Percentiles rank a stretch among this genome's conserved stretches.
phyloP scores from a whole-genome alignment of 2,888 invertebrate genomes.

The Cancer borealis region DNA sequence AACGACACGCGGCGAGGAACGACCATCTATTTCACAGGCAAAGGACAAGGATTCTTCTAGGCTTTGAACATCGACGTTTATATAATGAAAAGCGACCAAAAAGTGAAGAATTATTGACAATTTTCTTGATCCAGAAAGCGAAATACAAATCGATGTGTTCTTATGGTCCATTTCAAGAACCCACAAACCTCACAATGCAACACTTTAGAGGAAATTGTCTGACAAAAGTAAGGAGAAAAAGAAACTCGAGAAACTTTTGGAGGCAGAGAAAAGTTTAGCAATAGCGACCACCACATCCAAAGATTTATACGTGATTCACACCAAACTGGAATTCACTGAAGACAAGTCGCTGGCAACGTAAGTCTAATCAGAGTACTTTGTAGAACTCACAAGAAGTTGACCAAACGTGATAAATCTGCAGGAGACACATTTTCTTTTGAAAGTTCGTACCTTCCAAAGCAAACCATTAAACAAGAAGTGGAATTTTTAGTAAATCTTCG shows the following conservation, averaged over 20 bases:
- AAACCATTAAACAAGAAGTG: background rate
- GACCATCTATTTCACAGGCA: constrained; percentile 20
- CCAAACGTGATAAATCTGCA: no score
- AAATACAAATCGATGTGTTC: no score
- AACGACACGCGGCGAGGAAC: background rate
- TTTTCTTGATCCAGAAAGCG: background rate
- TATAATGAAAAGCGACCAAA: background rate
- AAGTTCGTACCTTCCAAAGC: background rate
- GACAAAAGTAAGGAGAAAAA: background rate
- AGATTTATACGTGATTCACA: constrained; percentile 20
- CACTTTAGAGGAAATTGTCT: background rate
- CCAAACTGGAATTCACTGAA: background rate
- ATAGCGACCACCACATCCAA: background rate
- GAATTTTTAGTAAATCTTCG: background rate
- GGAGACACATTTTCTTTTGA: background rate
- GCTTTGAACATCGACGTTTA: background rate
- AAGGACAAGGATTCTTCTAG: background rate
- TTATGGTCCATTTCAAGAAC: no score
- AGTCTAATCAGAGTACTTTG: background rate
- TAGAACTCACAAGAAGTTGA: no score
- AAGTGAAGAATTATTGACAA: background rate
- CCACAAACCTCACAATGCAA: background rate
- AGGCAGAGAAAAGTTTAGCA: background rate
- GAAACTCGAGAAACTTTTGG: background rate
- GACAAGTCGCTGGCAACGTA: background rate